A percentile compares a stretch with the other conserved stretches of the same genome.
phyloP scores from a whole-genome alignment of 2,888 invertebrate species.

The Toxonevra muliebris region DNA sequence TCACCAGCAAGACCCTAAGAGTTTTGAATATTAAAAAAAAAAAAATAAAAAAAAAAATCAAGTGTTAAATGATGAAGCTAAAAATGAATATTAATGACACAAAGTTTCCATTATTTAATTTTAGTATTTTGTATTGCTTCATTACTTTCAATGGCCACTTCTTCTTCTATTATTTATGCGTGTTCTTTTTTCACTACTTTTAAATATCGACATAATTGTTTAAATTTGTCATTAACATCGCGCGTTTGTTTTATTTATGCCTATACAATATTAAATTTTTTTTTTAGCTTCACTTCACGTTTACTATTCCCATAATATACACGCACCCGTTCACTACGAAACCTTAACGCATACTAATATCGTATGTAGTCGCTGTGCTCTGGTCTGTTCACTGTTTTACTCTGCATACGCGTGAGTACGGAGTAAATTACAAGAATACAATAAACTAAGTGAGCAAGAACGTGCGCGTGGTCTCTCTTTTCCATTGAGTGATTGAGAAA shows the following conservation, averaged over 20 bases:
- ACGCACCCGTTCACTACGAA: slow-evolving; percentile 20
- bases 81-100: background rate
- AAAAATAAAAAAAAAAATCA: background rate
- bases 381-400: too few relatives aligned
- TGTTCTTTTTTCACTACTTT: slow-evolving; percentile 5
- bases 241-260: background rate
- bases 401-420: too few relatives aligned
- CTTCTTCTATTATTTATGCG: background rate
- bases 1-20: slow-evolving; percentile 79
- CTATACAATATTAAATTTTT: background rate
- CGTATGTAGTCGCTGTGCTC: too few relatives aligned
- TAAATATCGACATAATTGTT: background rate
- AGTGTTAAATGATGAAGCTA: background rate
- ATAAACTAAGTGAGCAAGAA: too few relatives aligned
- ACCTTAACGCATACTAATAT: slow-evolving; percentile 32
- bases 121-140: background rate
- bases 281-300: background rate
- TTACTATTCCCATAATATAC: background rate
- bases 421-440: too few relatives aligned
- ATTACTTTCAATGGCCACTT: background rate
- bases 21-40: background rate
- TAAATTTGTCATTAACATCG: background rate
- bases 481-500: too few relatives aligned
- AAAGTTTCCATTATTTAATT: background rate
- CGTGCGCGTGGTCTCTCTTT: too few relatives aligned